Base-by-base conservation (phyloP, 2,888 invertebrate genomes). In the Melanostoma scalare region DNA sequence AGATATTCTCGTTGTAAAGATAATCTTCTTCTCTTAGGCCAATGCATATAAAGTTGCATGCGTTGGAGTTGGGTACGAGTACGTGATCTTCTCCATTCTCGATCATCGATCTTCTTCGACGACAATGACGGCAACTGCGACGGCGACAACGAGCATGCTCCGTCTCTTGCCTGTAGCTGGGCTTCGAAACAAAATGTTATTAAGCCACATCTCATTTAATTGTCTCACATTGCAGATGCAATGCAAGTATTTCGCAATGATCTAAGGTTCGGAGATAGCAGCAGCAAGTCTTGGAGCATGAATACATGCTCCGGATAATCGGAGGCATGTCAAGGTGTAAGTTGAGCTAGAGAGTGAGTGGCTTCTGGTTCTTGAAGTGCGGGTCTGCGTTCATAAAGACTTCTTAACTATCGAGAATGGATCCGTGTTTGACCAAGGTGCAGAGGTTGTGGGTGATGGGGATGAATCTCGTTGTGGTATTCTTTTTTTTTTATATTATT, bases 141-240 rank as follows among this genome's bases (percentile, higher is more conserved):
- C 10, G 10, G 38, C 30, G 30, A 53, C 74, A 20, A 50, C 52
- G 38, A 44, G 10, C 44, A 46, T 3, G 44, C 20, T 55, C 56
- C 48, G 55, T 48, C 30, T n/a, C n/a, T 6, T 33, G 56, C 58
- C 60, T 35, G 42, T 52, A 52, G 55, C 72, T 61, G 20, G 20
- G 65, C 46, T 44, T 40, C 42, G 55, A 36, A 75, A 82, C 73
- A 71, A 79, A 84, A 79, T 84, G 75, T 75, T 84, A 84, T 84
- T 84, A 84, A 78, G 78, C 69, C 84, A 84, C 79, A 84, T 84
- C 84, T 84, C 75, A 75, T 84, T 84, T 84, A 84, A 84, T 84
- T 84, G 84, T 84, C 84, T 84, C 84, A 84, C 75, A 79, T 84
- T 61, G 79, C 74, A 63, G 63, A 63, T 63, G 63, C 63, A 63